These are phyloP conservation scores for Tetheella fluctuosa DNA, from an alignment of 2,888 invertebrate genomes.

Conservation along the genomic window DNA sequence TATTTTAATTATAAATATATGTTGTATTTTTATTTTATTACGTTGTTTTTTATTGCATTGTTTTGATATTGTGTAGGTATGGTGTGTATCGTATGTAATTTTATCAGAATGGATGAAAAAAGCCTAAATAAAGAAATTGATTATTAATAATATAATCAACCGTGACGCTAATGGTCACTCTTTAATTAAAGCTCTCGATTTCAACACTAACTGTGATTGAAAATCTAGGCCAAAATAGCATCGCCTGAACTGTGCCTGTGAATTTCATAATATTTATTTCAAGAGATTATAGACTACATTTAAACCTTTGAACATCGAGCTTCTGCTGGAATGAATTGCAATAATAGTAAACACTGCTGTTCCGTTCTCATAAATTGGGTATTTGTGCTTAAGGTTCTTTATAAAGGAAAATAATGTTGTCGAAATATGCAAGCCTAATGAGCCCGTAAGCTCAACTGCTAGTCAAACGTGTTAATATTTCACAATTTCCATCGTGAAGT, in stretches of 20 bases:
- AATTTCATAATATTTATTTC: background rate
- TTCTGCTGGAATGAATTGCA: background rate
- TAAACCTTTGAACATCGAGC: background rate
- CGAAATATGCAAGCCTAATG: slow-evolving; percentile 7
- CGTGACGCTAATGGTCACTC: too few species aligned
- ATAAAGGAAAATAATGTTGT: background rate
- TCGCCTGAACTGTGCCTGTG: background rate
- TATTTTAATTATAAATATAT: too few species aligned
- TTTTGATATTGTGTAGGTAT: too few species aligned
- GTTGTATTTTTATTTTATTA: too few species aligned
- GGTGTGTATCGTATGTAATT: too few species aligned
- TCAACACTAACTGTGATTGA: too few species aligned
- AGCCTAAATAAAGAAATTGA: too few species aligned
- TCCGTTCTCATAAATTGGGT: background rate
- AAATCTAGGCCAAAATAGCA: too few species aligned
- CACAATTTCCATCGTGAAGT: background rate
- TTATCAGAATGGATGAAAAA: too few species aligned
- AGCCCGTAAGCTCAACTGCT: background rate
- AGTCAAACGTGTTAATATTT: background rate
- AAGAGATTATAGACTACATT: background rate
- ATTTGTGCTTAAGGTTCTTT: background rate
- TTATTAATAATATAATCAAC: too few species aligned
- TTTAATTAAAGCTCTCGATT: too few species aligned
- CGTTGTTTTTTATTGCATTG: too few species aligned
- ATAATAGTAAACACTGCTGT: background rate